A percentile compares a stretch with the other conserved stretches of the same genome.
Conservation (phyloP, 30 jellyfish, hydroid and myxozoan species). For the Aurelia coerulea region DNA sequence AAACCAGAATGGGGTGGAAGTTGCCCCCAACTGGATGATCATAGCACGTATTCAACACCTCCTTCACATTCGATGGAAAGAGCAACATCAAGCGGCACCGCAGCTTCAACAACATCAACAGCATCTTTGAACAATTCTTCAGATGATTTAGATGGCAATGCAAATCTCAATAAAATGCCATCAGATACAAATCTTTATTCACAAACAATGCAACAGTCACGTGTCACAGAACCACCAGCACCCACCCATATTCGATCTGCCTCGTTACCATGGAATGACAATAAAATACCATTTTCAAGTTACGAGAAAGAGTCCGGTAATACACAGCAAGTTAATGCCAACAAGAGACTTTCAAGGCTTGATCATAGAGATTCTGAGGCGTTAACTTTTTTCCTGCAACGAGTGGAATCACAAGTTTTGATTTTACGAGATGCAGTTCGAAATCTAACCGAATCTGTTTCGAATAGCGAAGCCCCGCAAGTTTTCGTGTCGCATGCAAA, state of each 20-base stretch:
- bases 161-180: conserved; percentile 59
- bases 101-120: conserved; percentile 60
- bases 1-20: conserved; percentile 99
- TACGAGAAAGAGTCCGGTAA: conserved; percentile 27
- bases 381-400: conserved; percentile 85
- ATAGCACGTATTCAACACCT: conserved; percentile 67
- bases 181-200: conserved; percentile 87
- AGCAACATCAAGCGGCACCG: conserved; percentile 72
- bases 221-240: conserved; percentile 54
- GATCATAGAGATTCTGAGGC: conserved; percentile 98
- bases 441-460: conserved; percentile 92
- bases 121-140: conserved; percentile 27
- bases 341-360: conserved; percentile 65
- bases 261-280: conserved; percentile 94
- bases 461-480: conserved; percentile 91
- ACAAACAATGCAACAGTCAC: conserved; percentile 70
- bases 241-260: conserved; percentile 86
- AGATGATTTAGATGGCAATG: conserved; percentile 59
- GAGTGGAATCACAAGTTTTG: conserved; percentile 96
- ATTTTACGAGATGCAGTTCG: conserved; percentile 90
- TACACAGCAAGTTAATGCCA: neutral
- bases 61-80: conserved; percentile 45
- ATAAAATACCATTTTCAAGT: conserved; percentile 62
- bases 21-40: conserved; percentile 90
- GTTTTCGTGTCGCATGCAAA: conserved; percentile 94